Evolutionary conservation across 2,797 vertebrate species (phyloP).

Genomic region (Gallirallus australis): DNA sequence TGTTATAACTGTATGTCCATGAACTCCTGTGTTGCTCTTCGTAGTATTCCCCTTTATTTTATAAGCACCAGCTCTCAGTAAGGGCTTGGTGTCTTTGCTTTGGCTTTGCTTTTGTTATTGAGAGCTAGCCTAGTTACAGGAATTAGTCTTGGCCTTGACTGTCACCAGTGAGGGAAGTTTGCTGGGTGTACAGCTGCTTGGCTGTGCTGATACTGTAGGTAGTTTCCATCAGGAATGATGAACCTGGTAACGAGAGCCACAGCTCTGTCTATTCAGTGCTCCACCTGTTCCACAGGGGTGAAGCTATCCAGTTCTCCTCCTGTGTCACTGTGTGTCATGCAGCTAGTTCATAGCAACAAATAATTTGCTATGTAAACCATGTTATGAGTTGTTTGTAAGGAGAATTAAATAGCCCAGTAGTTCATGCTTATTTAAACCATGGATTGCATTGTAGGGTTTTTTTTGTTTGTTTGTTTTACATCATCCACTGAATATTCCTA

Average conservation of each 20-base stretch:
- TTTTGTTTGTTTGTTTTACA: background rate
- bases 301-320: background rate
- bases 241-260: background rate
- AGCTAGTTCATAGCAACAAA: background rate
- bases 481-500: background rate
- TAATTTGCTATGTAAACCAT: background rate
- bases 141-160: background rate
- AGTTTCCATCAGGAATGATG: background rate
- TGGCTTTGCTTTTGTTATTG: background rate
- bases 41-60: background rate
- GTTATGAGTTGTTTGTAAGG: background rate
- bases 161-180: background rate
- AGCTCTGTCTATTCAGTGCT: background rate
- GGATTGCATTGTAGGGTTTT: background rate
- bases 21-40: background rate
- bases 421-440: background rate
- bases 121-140: background rate
- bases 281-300: accelerated
- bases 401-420: background rate
- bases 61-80: background rate
- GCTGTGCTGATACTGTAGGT: background rate
- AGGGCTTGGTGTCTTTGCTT: background rate
- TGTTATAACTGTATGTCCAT: background rate
- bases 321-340: background rate
- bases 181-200: background rate